These are phyloP conservation scores for Xanthorhoe spadicearia DNA, from an alignment of 2,888 invertebrate species.

Conservation along the genomic window DNA sequence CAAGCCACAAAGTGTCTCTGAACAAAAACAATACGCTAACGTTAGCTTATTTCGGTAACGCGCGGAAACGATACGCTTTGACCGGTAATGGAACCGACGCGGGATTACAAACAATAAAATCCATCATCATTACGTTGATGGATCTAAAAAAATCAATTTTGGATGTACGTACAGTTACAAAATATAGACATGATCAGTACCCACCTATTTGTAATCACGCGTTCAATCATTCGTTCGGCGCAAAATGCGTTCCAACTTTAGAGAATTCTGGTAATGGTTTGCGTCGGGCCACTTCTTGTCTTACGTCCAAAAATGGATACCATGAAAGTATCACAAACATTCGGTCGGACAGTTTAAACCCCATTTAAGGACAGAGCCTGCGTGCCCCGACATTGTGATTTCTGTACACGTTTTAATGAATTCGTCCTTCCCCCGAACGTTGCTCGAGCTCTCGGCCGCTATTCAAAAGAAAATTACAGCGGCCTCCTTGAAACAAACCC, in stretches of 20 bases:
- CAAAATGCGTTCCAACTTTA: neutral
- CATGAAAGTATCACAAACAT: slow-evolving; percentile 42
- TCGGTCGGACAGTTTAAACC: slow-evolving; percentile 59
- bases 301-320: slow-evolving; percentile 7
- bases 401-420: slow-evolving; percentile 79
- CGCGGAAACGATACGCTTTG: slow-evolving; percentile 68
- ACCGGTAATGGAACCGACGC: slow-evolving; percentile 67
- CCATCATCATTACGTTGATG: slow-evolving; percentile 71
- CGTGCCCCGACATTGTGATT: slow-evolving; percentile 70
- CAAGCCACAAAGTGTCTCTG: slow-evolving; percentile 64
- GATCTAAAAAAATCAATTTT: slow-evolving; percentile 76
- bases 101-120: slow-evolving; percentile 76
- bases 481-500: slow-evolving; percentile 77
- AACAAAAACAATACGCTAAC: slow-evolving; percentile 69
- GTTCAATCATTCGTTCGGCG: slow-evolving; percentile 40
- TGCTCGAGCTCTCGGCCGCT: slow-evolving; percentile 71
- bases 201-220: slow-evolving; percentile 52
- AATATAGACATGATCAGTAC: slow-evolving; percentile 55
- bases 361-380: slow-evolving; percentile 65
- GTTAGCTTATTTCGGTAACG: slow-evolving; percentile 69
- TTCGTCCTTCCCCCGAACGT: slow-evolving; percentile 73
- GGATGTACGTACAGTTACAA: slow-evolving; percentile 73
- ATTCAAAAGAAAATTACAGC: slow-evolving; percentile 81
- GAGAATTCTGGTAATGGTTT: slow-evolving; percentile 27
- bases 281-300: slow-evolving; percentile 1